These are phyloP conservation scores for Liparis tanakae DNA, from an alignment of 2,797 vertebrate species.

Conservation along the genomic window DNA sequence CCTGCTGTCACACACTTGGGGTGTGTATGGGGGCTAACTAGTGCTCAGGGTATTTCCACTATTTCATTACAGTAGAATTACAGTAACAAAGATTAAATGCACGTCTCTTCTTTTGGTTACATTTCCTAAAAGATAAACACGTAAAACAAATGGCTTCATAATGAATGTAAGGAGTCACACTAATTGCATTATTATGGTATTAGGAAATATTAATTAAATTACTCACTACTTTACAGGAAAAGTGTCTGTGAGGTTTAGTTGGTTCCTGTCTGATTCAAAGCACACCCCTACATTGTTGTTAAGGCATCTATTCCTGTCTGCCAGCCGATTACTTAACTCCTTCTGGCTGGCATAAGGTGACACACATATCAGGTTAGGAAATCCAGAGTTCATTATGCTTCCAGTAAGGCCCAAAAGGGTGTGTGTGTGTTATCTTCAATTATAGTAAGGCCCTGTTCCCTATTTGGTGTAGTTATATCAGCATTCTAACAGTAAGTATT, in stretches of 20 bases:
- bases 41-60: neutral
- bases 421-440: slow-evolving; percentile 41
- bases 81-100: neutral
- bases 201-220: neutral
- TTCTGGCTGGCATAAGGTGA: slow-evolving; percentile 22
- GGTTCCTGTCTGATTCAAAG: neutral
- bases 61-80: neutral
- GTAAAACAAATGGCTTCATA: neutral
- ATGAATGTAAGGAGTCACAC: neutral
- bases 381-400: slow-evolving; percentile 54
- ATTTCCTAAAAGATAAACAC: neutral
- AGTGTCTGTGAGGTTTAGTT: neutral
- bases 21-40: neutral
- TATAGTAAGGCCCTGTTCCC: slow-evolving; percentile 26
- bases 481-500: neutral
- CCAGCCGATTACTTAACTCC: slow-evolving; percentile 24
- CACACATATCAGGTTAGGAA: slow-evolving; percentile 46
- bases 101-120: neutral
- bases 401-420: slow-evolving; percentile 64
- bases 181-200: neutral
- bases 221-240: neutral
- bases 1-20: neutral
- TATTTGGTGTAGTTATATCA: neutral
- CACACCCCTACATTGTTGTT: slow-evolving; percentile 10
- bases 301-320: slow-evolving; percentile 9